phyloP scores from a whole-genome alignment of 2,113 vertebrate genomes.

The Crotophaga sulcirostris region DNA sequence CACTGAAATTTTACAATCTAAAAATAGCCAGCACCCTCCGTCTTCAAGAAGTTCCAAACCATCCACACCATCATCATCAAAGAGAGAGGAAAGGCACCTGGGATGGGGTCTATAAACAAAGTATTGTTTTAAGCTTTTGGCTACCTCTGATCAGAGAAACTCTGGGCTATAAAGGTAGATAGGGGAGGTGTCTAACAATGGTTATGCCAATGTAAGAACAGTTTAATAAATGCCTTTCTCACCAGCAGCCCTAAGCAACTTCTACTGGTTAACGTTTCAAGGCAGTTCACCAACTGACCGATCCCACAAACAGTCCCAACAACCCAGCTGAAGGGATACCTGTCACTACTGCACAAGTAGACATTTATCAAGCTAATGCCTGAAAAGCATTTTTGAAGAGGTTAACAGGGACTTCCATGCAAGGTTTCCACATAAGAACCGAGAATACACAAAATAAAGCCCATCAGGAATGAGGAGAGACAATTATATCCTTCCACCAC shows the following conservation, averaged over 20 bases:
- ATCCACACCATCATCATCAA: constrained; percentile 5
- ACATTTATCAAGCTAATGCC: background rate
- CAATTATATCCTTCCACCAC: background rate
- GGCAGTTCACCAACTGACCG: background rate
- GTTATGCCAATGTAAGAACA: background rate
- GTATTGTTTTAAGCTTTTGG: constrained; percentile 45
- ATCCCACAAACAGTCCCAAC: background rate
- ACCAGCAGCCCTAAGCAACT: background rate
- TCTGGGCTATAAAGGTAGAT: background rate
- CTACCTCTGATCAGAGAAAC: constrained; percentile 25
- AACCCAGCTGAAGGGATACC: background rate
- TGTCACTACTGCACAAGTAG: background rate
- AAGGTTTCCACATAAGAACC: background rate
- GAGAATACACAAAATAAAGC: background rate
- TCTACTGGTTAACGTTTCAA: background rate
- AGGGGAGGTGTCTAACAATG: background rate
- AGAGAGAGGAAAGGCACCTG: constrained; percentile 21
- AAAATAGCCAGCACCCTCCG: background rate
- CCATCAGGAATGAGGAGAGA: background rate
- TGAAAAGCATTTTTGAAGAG: background rate
- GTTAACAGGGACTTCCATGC: background rate
- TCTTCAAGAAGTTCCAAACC: constrained; percentile 15
- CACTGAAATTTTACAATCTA: background rate
- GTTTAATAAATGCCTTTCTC: constrained; percentile 24
- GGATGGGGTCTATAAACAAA: constrained; percentile 11